Evolutionary conservation across 2,888 invertebrate species (phyloP).

Genomic region (Acanthoscelides obtectus): DNA sequence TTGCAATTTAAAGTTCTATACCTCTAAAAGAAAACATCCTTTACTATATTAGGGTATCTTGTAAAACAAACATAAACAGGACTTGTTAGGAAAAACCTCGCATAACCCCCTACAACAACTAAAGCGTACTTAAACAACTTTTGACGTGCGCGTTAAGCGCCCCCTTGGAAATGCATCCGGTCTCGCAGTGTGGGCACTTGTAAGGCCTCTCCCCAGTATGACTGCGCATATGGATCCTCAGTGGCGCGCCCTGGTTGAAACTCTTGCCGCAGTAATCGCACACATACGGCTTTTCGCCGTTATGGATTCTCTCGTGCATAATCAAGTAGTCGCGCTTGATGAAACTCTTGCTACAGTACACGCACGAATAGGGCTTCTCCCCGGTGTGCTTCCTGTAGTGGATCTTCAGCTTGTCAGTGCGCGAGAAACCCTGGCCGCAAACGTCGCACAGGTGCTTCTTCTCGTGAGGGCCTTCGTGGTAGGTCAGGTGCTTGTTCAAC

Average conservation of each 20-base stretch:
- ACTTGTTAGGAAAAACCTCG: too few relatives aligned
- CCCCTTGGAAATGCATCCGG: slow-evolving; percentile 57
- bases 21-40: too few relatives aligned
- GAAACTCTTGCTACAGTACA: slow-evolving; percentile 40
- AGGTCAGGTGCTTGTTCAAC: slow-evolving; percentile 35
- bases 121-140: slow-evolving; percentile 35
- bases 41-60: too few relatives aligned
- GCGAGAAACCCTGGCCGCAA: slow-evolving; percentile 40
- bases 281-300: slow-evolving; percentile 58
- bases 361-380: slow-evolving; percentile 38
- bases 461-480: slow-evolving; percentile 28
- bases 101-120: slow-evolving; percentile 1
- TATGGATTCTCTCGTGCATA: slow-evolving; percentile 58
- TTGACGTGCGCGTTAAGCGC: slow-evolving; percentile 57
- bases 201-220: slow-evolving; percentile 60
- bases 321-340: slow-evolving; percentile 49
- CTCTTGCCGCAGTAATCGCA: slow-evolving; percentile 60
- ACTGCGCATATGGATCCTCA: slow-evolving; percentile 58
- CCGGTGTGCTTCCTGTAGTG: slow-evolving; percentile 41
- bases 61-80: not conserved
- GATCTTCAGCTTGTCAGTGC: slow-evolving; percentile 36
- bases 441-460: slow-evolving; percentile 39
- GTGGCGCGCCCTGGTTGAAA: slow-evolving; percentile 57
- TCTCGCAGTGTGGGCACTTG: slow-evolving; percentile 53
- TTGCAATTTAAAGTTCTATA: too few relatives aligned